Evolutionary conservation across 2,113 vertebrate genomes (phyloP), one percentile per base, ranked within the genome.

Genomic region (Notothenia coriiceps): DNA sequence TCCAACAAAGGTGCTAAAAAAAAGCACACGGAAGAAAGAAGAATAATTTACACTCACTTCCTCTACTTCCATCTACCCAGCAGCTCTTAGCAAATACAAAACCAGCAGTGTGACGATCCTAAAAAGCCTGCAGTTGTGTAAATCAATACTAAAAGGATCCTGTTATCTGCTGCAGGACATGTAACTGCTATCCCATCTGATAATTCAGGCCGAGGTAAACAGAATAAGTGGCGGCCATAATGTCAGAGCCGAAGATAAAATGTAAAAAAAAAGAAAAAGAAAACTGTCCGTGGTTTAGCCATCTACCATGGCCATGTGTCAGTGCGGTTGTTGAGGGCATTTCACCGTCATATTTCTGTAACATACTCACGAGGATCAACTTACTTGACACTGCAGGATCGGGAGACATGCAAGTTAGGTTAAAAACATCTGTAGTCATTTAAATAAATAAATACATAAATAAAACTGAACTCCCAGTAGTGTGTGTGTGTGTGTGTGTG

Each of bases 401-500:
- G 46, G 44, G 51, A 81, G 40, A 50, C 69, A 79, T 73, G 76
- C 61, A 80, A 78, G 74, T 54, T 51, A 18, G 10, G 15, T 68
- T 61, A 56, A 62, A 80, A 80, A 77, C 52, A 59, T 78, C 76
- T 90, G 71, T 33, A 69, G 50, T 84, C 74, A 50, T 83, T 92
- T 91, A 93, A 94, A 96, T 95, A 95, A 95, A 96, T 96, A 96
- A 94, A 95, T 95, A 94, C 63, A 94, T 96, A 96, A 94, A 96
- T 95, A 95, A 93, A 91, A 91, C 82, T 77, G 77, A 80, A 47
- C 22, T 73, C 52, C 63, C 76, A 80, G 70, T 77, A 76, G 54
- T 73, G 56, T 12, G 62, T 22, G 22, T 22, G 22, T 22, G 22
- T 22, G 22, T 22, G 22, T 22, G 1, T 22, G 1, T 22, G 13